Evolutionary conservation across 2,888 invertebrate species (phyloP).

Genomic region (Calameuta pallipes): DNA sequence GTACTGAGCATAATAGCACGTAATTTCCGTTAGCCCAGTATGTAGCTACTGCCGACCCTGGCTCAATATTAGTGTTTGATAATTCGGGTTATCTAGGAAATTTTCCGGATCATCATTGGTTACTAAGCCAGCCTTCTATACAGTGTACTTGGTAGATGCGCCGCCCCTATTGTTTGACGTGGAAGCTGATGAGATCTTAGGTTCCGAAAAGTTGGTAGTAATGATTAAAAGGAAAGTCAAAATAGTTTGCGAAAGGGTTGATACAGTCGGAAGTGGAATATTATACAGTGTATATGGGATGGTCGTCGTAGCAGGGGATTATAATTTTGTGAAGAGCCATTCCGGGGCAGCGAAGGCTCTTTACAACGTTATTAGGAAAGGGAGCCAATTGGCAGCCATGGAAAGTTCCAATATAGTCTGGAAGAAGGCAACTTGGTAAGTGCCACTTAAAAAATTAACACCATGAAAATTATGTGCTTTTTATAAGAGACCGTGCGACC

Average conservation of each 20-base stretch:
- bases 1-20: not conserved
- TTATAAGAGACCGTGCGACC: constrained; percentile 17
- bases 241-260: not conserved
- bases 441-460: constrained; percentile 51
- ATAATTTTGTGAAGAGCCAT: constrained; percentile 37
- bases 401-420: constrained; percentile 1
- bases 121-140: not conserved
- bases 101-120: not conserved
- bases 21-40: not conserved
- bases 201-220: not conserved
- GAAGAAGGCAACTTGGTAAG: constrained; percentile 27
- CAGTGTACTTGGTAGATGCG: not conserved
- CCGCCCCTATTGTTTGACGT: not conserved
- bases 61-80: not conserved
- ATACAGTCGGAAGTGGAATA: not conserved
- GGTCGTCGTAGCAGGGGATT: constrained; percentile 18
- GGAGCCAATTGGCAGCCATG: constrained; percentile 9
- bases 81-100: not conserved
- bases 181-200: not conserved
- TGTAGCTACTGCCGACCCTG: not conserved
- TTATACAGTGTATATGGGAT: not conserved
- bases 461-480: constrained; percentile 45
- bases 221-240: not conserved
- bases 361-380: constrained; percentile 34
- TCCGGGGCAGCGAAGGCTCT: constrained; percentile 32